phyloP scores from a whole-genome alignment of 1,140 invertebrate genomes.

The Aphis gossypii region DNA sequence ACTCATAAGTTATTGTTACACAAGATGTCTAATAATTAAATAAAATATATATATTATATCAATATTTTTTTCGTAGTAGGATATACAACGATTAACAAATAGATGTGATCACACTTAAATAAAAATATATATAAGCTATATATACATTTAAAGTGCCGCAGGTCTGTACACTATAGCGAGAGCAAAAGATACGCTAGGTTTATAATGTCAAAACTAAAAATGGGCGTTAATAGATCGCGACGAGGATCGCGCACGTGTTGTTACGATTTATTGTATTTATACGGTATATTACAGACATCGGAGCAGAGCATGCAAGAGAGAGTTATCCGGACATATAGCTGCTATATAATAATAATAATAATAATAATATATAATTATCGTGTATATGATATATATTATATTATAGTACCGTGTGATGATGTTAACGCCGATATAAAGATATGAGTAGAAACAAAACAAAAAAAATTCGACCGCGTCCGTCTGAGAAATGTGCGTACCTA shows the following conservation, averaged over 20 bases:
- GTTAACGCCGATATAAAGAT: not conserved
- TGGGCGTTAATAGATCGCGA: constrained; percentile 11
- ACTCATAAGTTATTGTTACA: not conserved
- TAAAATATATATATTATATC: not conserved
- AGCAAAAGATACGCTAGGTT: not conserved
- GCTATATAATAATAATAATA: not conserved
- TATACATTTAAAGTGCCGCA: not conserved
- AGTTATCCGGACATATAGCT: not conserved
- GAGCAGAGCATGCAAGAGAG: not conserved
- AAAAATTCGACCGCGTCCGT: not conserved
- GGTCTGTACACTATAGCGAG: not conserved
- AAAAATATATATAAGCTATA: not conserved
- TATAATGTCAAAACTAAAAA: constrained; percentile 2
- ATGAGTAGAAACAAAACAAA: not conserved
- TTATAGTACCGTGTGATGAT: not conserved
- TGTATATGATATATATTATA: constrained; percentile 16
- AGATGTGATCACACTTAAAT: not conserved
- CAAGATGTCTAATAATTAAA: not conserved
- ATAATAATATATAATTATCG: constrained; percentile 12
- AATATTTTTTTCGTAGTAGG: not conserved
- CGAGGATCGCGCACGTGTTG: not conserved
- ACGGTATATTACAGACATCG: not conserved
- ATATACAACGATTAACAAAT: not conserved
- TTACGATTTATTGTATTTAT: constrained; percentile 5
- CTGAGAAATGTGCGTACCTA: not conserved